These are phyloP conservation scores for Myiagra hebetior DNA, from an alignment of 2,113 vertebrate species.

Conservation along the genomic window DNA sequence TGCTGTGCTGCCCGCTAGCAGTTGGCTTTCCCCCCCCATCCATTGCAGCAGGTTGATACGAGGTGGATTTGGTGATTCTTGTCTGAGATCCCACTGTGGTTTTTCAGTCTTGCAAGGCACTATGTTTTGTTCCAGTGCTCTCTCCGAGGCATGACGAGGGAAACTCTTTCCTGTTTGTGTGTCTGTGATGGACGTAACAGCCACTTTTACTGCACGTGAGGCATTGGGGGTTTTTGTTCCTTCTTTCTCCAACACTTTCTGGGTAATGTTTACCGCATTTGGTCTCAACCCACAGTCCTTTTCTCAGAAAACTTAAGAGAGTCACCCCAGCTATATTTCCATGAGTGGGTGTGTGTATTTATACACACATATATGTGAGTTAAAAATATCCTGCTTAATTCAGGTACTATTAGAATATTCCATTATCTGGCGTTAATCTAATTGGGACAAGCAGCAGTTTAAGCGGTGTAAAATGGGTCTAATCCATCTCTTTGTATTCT, in stretches of 20 bases:
- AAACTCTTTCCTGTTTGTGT: neutral
- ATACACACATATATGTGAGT: neutral
- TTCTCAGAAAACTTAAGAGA: slow-evolving; percentile 32
- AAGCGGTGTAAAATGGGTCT: neutral
- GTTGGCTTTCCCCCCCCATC: neutral
- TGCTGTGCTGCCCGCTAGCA: neutral
- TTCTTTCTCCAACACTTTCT: slow-evolving; percentile 18
- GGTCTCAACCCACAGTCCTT: slow-evolving; percentile 9
- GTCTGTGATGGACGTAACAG: neutral
- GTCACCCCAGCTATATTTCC: slow-evolving; percentile 9
- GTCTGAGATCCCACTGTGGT: neutral
- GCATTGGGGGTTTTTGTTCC: neutral
- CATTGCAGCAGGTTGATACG: accelerated
- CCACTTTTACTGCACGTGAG: slow-evolving; percentile 29
- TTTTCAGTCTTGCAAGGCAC: neutral
- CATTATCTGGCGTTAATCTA: neutral
- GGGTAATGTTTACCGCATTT: slow-evolving; percentile 29
- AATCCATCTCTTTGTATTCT: neutral
- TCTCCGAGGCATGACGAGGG: neutral
- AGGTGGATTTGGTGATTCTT: neutral
- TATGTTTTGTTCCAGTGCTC: neutral
- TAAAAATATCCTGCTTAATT: slow-evolving; percentile 36
- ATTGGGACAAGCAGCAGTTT: neutral
- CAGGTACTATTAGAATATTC: neutral
- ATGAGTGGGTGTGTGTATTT: neutral